Evolutionary conservation across 2,888 invertebrate species (phyloP).

Genomic region (Eupeodes luniger): DNA sequence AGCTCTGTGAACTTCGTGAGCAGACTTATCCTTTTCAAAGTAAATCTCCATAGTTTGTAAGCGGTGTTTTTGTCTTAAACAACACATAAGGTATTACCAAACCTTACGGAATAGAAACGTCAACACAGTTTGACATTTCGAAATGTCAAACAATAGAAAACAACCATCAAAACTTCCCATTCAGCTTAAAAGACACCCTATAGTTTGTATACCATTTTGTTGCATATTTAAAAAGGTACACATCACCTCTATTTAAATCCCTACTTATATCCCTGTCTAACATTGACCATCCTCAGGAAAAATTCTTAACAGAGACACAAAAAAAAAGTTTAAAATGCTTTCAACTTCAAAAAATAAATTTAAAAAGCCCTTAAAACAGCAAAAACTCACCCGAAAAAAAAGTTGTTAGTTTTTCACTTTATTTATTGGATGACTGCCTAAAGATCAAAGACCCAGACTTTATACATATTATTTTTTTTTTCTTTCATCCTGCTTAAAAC

Average conservation of each 20-base stretch:
- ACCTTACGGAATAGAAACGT: too few relatives aligned
- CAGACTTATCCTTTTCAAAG: too few relatives aligned
- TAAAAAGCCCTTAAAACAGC: not conserved
- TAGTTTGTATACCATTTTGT: too few relatives aligned
- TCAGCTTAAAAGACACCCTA: too few relatives aligned
- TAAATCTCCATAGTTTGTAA: too few relatives aligned
- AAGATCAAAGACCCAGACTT: conserved; percentile 23
- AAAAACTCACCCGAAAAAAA: not conserved
- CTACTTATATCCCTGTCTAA: not conserved
- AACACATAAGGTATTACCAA: too few relatives aligned
- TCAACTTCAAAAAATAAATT: not conserved
- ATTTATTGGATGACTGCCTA: conserved; percentile 1
- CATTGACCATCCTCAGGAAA: not conserved
- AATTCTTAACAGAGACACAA: not conserved
- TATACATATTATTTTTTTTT: not conserved
- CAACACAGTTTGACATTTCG: too few relatives aligned
- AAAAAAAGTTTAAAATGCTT: not conserved
- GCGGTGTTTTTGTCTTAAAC: too few relatives aligned
- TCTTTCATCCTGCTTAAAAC: not conserved
- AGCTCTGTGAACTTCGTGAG: too few relatives aligned
- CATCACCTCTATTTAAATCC: not conserved
- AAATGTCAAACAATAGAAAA: too few relatives aligned
- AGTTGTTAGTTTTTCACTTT: not conserved
- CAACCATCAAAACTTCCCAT: too few relatives aligned
- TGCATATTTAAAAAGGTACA: too few relatives aligned